Percentiles rank a stretch among this genome's conserved stretches.
These are phyloP conservation scores for Myopa testacea DNA, from an alignment of 2,888 invertebrate genomes.

Conservation along the genomic window DNA sequence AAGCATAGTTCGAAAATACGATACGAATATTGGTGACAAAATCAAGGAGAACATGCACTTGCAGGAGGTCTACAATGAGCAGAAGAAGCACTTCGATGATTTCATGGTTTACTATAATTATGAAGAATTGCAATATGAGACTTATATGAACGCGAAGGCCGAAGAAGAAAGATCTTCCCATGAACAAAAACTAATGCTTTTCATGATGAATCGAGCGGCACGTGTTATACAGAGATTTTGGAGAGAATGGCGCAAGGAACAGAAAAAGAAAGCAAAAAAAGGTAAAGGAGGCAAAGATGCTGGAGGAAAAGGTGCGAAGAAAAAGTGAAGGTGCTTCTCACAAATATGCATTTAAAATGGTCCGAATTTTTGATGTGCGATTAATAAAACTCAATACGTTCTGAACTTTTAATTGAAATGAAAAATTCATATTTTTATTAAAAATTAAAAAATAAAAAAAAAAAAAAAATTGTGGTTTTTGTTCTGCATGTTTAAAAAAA, in stretches of 20 bases:
- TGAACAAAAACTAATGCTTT: conserved; percentile 58
- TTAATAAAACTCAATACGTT: too few species aligned
- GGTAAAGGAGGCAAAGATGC: conserved; percentile 39
- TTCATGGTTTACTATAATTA: conserved; percentile 55
- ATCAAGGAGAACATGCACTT: conserved; percentile 56
- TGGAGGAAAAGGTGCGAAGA: conserved; percentile 41
- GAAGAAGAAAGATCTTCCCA: conserved; percentile 57
- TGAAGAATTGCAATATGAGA: conserved; percentile 57
- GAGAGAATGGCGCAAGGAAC: conserved; percentile 54
- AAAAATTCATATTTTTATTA: not conserved
- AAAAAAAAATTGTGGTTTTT: not conserved
- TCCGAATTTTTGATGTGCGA: too few species aligned
- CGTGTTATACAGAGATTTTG: conserved; percentile 60
- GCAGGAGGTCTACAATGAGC: conserved; percentile 50
- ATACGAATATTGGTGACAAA: conserved; percentile 61
- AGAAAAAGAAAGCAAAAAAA: conserved; percentile 54
- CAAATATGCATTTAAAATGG: too few species aligned
- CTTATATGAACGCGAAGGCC: conserved; percentile 55
- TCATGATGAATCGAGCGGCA: conserved; percentile 64
- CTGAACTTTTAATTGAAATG: too few species aligned
- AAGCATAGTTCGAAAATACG: conserved; percentile 61
- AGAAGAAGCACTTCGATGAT: conserved; percentile 52
- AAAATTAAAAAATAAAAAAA: too few species aligned
- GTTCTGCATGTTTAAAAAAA: not conserved
- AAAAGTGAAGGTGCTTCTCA: too few species aligned